Evolutionary conservation across 2,888 invertebrate genomes (phyloP), one percentile per base, ranked within the genome.

Genomic region (Bedellia somnulentella): DNA sequence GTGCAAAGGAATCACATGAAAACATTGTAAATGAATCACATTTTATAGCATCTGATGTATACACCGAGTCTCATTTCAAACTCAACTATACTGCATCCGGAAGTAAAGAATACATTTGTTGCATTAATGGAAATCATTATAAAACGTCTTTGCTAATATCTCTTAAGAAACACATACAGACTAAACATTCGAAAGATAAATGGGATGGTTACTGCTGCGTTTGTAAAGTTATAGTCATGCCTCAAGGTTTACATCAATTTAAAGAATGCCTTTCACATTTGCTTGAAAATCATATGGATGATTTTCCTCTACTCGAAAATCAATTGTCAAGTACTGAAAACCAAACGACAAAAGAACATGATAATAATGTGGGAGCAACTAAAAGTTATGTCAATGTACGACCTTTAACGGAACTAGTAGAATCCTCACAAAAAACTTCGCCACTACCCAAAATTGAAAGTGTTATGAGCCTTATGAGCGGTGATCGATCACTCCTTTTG

Each of bases 171-270:
- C 73, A 73, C 35, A 55, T 70, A 2, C 67, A 71, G 42, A 34
- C 44, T 0, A 68, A 64, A 37, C 75, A 75, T 36, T 37, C 41
- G 3, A 28, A 34, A n/a, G 66, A 77, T 15, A 49, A 46, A 13
- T 82, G 82, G 82, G 73, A 76, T 35, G 82, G 82, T 1, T 76
- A 63, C 41, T 82, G 82, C 43, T 53, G 44, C 29, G 39, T 68
- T 8, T 82, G 82, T 38, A 63, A 71, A 43, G 59, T 70, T 2
- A 67, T 71, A 12, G 64, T 70, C 2, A 66, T 58, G 12, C 45
- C 61, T 5, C 66, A 64, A 51, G 71, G 70, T 10, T 39, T 41
- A 10, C 52, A 64, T 22, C 37, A 33, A 32, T 67, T 66, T 30
- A 64, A 49, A 41, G 67, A 70, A 30, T 73, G 71, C 35, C 44